Evolutionary conservation across 2,113 vertebrate genomes (phyloP).

Genomic region (Lutjanus erythropterus): DNA sequence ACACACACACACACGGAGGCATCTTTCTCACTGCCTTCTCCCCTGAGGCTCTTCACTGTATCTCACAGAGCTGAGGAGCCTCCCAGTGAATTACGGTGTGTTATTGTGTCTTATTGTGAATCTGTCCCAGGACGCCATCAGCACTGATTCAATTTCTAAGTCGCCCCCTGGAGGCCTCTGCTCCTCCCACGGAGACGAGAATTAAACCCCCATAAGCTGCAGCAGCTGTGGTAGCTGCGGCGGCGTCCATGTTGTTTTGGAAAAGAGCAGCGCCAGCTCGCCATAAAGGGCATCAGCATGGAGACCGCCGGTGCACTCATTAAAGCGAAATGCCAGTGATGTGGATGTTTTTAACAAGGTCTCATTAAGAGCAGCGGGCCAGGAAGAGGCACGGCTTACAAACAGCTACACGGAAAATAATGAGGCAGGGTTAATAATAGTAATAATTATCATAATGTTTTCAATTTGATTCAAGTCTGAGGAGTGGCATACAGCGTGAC

Average conservation of each 20-base stretch:
- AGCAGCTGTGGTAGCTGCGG: conserved; percentile 36
- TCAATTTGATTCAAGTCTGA: conserved; percentile 2
- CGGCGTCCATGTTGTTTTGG: conserved; percentile 71
- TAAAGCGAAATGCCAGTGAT: conserved; percentile 62
- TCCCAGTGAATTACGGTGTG: conserved; percentile 42
- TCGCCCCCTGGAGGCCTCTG: conserved; percentile 47
- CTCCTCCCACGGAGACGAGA: conserved; percentile 55
- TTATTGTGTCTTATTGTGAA: conserved; percentile 55
- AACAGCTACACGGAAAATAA: conserved; percentile 62
- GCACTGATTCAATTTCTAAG: conserved; percentile 74
- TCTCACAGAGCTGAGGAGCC: conserved; percentile 26
- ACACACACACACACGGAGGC: not conserved
- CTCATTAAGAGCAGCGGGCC: conserved; percentile 58
- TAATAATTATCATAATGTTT: conserved; percentile 42
- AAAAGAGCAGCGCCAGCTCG: conserved; percentile 51
- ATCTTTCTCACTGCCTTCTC: not conserved
- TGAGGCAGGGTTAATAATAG: conserved; percentile 61
- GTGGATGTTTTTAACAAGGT: conserved; percentile 73
- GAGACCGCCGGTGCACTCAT: conserved; percentile 48
- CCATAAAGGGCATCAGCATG: conserved; percentile 55
- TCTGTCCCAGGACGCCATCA: conserved; percentile 65
- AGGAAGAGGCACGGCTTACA: conserved; percentile 33
- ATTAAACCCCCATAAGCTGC: conserved; percentile 43
- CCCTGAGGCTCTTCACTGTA: conserved; percentile 41
- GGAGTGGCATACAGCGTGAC: not conserved